phyloP scores from a whole-genome alignment of 2,888 invertebrate species.

The Metalampra italica region DNA sequence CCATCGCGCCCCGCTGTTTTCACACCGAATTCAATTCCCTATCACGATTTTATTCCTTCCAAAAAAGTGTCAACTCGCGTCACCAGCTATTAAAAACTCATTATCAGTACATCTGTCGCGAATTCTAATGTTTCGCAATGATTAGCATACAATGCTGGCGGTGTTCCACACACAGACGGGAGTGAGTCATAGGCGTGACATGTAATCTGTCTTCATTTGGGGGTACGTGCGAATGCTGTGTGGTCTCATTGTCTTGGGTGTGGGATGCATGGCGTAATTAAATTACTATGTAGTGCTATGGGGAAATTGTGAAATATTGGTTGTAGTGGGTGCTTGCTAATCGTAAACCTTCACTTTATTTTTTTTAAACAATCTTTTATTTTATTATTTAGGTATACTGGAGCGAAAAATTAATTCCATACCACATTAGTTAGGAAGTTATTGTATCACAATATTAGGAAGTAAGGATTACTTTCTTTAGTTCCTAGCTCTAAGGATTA shows the following conservation, averaged over 20 bases:
- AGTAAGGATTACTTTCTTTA: too few species aligned
- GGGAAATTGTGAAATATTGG: conserved; percentile 31
- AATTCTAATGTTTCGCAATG: conserved; percentile 34
- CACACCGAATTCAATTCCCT: too few species aligned
- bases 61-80: background rate
- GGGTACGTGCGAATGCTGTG: conserved; percentile 10
- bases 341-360: too few species aligned
- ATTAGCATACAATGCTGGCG: conserved; percentile 61
- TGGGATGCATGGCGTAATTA: conserved; percentile 31
- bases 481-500: too few species aligned
- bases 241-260: conserved; percentile 15
- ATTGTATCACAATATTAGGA: too few species aligned
- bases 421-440: too few species aligned
- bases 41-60: too few species aligned
- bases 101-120: conserved; percentile 31
- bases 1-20: too few species aligned
- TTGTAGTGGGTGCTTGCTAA: conserved; percentile 7
- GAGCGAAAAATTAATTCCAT: too few species aligned
- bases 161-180: conserved; percentile 33
- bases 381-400: too few species aligned
- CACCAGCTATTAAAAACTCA: conserved; percentile 43
- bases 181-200: conserved; percentile 30
- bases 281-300: conserved; percentile 27
- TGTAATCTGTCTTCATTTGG: conserved; percentile 19
- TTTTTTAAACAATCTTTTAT: too few species aligned